phyloP scores from a whole-genome alignment of 2,888 invertebrate species.

The Pyrochroa serraticornis region DNA sequence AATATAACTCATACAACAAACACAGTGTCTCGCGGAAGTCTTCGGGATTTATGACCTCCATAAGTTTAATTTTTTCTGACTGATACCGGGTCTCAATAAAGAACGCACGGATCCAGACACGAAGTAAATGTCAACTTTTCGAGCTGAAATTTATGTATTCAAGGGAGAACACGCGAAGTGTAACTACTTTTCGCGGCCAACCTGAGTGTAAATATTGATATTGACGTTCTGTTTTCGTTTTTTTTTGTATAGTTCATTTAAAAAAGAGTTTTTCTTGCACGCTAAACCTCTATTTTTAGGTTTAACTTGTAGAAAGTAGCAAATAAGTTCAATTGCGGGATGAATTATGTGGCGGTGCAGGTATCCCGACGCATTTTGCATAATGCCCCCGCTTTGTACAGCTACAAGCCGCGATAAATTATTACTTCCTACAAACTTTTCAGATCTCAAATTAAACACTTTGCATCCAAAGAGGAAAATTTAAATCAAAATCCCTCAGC shows the following conservation, averaged over 20 bases:
- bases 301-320: neutral
- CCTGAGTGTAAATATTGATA: slow-evolving; percentile 8
- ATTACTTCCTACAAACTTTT: slow-evolving; percentile 41
- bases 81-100: neutral
- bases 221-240: slow-evolving; percentile 2
- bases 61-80: neutral
- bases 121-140: slow-evolving; percentile 4
- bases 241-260: neutral
- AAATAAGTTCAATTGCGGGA: slow-evolving; percentile 18
- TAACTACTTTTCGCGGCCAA: slow-evolving; percentile 3
- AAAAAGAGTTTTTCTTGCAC: too few relatives aligned
- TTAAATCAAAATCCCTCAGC: slow-evolving; percentile 39
- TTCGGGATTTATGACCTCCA: slow-evolving; percentile 1
- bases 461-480: slow-evolving; percentile 40
- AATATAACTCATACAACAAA: neutral
- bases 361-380: slow-evolving; percentile 39
- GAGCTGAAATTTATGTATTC: slow-evolving; percentile 1
- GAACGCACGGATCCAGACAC: neutral
- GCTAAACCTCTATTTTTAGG: too few relatives aligned
- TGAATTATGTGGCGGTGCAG: slow-evolving; percentile 29
- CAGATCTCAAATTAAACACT: slow-evolving; percentile 44
- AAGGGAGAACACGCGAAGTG: neutral
- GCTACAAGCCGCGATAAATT: slow-evolving; percentile 39
- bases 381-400: slow-evolving; percentile 39
- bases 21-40: neutral